These are phyloP conservation scores for Ectropis crepuscularia DNA, from an alignment of 2,888 invertebrate genomes.

Conservation along the genomic window DNA sequence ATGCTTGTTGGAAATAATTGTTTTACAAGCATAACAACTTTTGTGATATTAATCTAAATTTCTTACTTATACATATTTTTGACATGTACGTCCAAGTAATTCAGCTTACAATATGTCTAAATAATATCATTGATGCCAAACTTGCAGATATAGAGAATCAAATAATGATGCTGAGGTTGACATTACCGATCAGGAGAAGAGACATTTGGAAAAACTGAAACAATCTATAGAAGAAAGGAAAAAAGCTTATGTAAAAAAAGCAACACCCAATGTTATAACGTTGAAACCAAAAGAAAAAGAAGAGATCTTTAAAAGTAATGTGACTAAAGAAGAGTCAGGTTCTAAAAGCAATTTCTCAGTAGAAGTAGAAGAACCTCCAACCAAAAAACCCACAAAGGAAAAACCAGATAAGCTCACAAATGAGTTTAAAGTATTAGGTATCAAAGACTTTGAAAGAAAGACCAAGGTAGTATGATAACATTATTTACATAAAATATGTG, in stretches of 20 bases:
- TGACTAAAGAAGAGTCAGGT: conserved; percentile 46
- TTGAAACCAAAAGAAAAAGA: conserved; percentile 43
- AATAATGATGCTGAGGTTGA: conserved; percentile 65
- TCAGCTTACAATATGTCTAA: no score
- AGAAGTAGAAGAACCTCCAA: conserved; percentile 36
- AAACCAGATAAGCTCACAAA: conserved; percentile 46
- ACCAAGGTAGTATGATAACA: conserved; percentile 64
- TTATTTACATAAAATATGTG: no score
- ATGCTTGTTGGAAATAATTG: no score
- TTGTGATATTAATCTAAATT: no score
- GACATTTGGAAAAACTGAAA: conserved; percentile 84
- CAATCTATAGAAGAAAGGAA: conserved; percentile 85
- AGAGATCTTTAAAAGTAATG: conserved; percentile 44
- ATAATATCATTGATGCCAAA: no score
- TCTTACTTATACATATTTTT: conserved; percentile 3
- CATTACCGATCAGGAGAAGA: conserved; percentile 77
- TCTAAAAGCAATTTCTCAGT: neutral
- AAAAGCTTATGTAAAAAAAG: conserved; percentile 59
- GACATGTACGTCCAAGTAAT: no score
- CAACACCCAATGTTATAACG: conserved; percentile 52
- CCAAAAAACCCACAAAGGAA: conserved; percentile 30
- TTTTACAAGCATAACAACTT: no score
- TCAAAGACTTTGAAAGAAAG: conserved; percentile 84
- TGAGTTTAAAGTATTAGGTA: conserved; percentile 89
- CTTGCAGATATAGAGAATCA: conserved; percentile 74